These are phyloP conservation scores for Zingel zingel DNA, from an alignment of 2,113 vertebrate genomes.

Conservation along the genomic window DNA sequence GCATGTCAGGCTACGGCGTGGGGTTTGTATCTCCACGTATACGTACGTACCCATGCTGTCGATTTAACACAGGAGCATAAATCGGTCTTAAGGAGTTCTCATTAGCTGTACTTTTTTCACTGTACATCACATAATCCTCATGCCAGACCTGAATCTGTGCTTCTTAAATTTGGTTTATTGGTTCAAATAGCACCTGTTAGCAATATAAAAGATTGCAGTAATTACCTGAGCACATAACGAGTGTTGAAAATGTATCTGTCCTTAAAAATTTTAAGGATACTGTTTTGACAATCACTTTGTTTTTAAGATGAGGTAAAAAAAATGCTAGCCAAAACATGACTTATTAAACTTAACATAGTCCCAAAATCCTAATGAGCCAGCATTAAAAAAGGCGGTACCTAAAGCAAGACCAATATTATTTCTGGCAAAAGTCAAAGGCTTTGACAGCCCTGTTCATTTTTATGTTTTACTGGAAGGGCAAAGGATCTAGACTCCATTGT, in stretches of 20 bases:
- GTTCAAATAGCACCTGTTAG: not conserved
- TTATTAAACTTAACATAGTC: not conserved
- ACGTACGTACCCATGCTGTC: too few species aligned
- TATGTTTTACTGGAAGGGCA: conserved; percentile 1
- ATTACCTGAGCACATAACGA: not conserved
- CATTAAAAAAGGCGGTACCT: not conserved
- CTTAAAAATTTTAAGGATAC: too few species aligned
- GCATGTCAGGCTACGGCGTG: too few species aligned
- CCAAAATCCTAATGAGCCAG: not conserved
- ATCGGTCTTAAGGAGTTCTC: not conserved
- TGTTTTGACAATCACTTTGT: not conserved
- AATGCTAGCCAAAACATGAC: not conserved
- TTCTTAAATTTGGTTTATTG: not conserved
- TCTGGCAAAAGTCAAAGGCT: conserved; percentile 11
- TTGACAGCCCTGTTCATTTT: not conserved
- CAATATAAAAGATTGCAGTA: not conserved
- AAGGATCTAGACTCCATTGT: conserved; percentile 37
- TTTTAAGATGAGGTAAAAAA: not conserved
- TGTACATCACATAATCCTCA: not conserved
- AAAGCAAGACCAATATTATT: conserved; percentile 19
- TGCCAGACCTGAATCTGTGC: not conserved
- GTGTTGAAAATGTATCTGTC: not conserved
- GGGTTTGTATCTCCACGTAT: too few species aligned
- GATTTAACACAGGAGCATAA: too few species aligned
- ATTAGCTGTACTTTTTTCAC: not conserved